These are phyloP conservation scores for Dryobotodes eremita DNA, from an alignment of 2,888 invertebrate genomes.

Conservation along the genomic window DNA sequence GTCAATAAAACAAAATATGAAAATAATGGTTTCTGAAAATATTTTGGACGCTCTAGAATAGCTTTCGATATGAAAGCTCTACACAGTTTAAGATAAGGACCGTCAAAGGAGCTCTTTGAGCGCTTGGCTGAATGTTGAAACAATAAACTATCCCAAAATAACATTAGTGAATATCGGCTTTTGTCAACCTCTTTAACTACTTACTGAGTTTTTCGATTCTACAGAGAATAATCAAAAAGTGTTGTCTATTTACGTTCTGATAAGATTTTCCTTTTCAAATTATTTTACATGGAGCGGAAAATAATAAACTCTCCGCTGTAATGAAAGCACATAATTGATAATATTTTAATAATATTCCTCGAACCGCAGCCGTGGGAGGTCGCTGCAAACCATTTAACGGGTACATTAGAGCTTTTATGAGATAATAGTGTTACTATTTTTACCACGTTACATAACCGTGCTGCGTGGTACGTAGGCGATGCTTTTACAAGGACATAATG, in stretches of 20 bases:
- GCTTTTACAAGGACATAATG: conserved; percentile 61
- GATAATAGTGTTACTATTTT: conserved; percentile 54
- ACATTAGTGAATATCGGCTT: conserved; percentile 30
- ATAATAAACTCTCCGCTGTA: conserved; percentile 19
- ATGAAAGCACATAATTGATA: conserved; percentile 32
- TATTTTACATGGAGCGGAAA: conserved; percentile 18
- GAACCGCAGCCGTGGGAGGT: conserved; percentile 44
- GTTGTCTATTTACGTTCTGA: conserved; percentile 12
- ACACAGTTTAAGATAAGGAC: conserved; percentile 24
- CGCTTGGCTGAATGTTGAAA: conserved; percentile 47
- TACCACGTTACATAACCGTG: conserved; percentile 38
- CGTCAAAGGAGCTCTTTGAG: conserved; percentile 18
- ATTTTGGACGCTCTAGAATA: conserved; percentile 9
- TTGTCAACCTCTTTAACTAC: conserved; percentile 26
- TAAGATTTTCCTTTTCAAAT: conserved; percentile 19
- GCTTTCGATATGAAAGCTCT: conserved; percentile 22
- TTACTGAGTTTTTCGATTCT: conserved; percentile 3
- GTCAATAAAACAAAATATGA: not conserved
- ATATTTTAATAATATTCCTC: conserved; percentile 44
- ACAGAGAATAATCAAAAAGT: conserved; percentile 17
- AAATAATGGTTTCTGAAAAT: conserved; percentile 12
- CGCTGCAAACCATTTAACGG: conserved; percentile 44
- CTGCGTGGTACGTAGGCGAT: conserved; percentile 34
- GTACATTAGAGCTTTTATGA: conserved; percentile 55
- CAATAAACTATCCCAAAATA: conserved; percentile 56